phyloP scores from a whole-genome alignment of 2,888 invertebrate species.

The Cerastoderma edule region DNA sequence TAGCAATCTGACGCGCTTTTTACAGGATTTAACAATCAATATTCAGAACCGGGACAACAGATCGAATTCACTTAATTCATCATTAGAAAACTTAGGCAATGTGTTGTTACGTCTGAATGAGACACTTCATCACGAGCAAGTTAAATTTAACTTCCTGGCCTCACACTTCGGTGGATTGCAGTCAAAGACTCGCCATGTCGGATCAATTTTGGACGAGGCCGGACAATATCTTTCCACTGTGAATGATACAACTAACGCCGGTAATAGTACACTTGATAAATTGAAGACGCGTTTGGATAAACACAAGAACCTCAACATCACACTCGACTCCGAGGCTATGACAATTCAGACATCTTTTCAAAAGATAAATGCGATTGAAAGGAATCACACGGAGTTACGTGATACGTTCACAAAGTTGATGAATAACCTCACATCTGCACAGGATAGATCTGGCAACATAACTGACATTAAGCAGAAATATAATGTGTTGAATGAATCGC shows the following conservation, averaged over 20 bases:
- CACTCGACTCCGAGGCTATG: neutral
- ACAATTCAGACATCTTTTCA: neutral
- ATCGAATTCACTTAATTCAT: constrained; percentile 16
- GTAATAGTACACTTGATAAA: neutral
- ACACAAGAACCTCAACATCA: neutral
- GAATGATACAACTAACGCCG: neutral
- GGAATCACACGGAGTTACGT: neutral
- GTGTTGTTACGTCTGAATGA: constrained; percentile 38
- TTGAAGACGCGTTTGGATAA: neutral
- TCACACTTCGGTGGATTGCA: constrained; percentile 39
- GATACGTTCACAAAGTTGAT: constrained; percentile 1
- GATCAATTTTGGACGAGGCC: constrained; percentile 21
- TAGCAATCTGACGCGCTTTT: constrained; percentile 6
- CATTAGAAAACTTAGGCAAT: constrained; percentile 14
- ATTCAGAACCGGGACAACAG: neutral
- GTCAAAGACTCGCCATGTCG: constrained; percentile 24
- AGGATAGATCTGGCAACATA: constrained; percentile 29
- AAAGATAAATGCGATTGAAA: neutral
- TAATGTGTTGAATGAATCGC: constrained; percentile 21
- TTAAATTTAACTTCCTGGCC: constrained; percentile 43
- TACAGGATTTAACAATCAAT: constrained; percentile 21
- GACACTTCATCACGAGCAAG: constrained; percentile 35
- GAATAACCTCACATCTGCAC: constrained; percentile 24
- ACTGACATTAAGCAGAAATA: constrained; percentile 34
- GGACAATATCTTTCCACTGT: constrained; percentile 12